phyloP scores from a whole-genome alignment of 2,797 vertebrate species.

The Lates japonicus region DNA sequence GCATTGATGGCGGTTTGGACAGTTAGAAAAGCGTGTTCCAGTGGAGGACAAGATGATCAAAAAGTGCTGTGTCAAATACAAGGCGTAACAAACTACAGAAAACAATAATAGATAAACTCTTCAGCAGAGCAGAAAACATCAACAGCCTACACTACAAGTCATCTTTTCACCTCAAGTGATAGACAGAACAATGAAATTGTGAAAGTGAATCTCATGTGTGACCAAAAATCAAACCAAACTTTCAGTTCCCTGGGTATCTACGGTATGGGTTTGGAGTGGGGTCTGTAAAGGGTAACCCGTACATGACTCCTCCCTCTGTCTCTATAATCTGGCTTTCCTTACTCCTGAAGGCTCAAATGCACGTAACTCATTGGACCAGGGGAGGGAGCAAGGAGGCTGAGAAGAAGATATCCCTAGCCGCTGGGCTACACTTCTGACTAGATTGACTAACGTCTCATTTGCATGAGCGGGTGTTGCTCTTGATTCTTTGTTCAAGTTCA shows the following conservation, averaged over 20 bases:
- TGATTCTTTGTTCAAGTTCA: conserved; percentile 42
- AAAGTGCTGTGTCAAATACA: no score
- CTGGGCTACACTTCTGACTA: conserved; percentile 65
- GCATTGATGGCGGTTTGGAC: no score
- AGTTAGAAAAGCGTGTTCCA: no score
- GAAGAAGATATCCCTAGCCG: conserved; percentile 81
- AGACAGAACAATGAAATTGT: conserved; percentile 27
- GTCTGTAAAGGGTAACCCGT: conserved; percentile 75
- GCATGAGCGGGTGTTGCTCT: conserved; percentile 43
- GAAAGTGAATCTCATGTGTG: conserved; percentile 10
- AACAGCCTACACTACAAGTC: conserved; percentile 38
- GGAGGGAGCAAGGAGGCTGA: conserved; percentile 88
- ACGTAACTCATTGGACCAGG: conserved; percentile 80
- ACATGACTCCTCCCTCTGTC: conserved; percentile 86
- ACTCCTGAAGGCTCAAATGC: conserved; percentile 92
- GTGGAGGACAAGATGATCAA: no score
- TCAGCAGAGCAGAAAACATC: conserved; percentile 44
- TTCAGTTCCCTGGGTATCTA: conserved; percentile 35
- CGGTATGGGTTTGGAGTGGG: conserved; percentile 39
- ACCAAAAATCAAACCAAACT: conserved; percentile 33
- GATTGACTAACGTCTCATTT: conserved; percentile 68
- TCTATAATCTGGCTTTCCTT: conserved; percentile 88
- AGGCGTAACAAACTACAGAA: no score
- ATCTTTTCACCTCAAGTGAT: conserved; percentile 48
- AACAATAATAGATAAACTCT: no score